Evolutionary conservation across 2,797 vertebrate genomes (phyloP).

Genomic region (Acanthurus tractus): DNA sequence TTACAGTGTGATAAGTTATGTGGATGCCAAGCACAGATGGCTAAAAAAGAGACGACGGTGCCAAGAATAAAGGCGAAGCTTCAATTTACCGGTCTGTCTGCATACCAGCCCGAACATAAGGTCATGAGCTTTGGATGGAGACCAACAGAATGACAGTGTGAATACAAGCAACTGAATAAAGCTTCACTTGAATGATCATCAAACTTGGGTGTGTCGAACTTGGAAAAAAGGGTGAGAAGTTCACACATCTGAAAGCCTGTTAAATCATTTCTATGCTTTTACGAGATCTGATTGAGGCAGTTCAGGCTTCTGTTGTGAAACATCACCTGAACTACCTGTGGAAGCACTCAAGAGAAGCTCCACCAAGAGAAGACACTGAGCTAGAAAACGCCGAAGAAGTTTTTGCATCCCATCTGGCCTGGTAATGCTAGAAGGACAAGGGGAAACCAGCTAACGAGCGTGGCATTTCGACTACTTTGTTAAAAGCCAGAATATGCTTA

Average conservation of each 20-base stretch:
- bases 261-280: too few relatives aligned
- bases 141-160: neutral
- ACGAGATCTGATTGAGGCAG: too few relatives aligned
- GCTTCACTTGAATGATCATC: too few relatives aligned
- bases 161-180: neutral
- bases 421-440: neutral
- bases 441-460: neutral
- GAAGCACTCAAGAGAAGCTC: too few relatives aligned
- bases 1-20: neutral
- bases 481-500: neutral
- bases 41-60: rapidly evolving
- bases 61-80: neutral
- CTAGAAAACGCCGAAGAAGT: too few relatives aligned
- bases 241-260: too few relatives aligned
- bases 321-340: too few relatives aligned
- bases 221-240: too few relatives aligned
- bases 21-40: neutral
- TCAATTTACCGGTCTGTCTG: neutral
- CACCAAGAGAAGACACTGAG: too few relatives aligned
- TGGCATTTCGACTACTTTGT: neutral
- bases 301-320: too few relatives aligned
- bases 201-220: too few relatives aligned
- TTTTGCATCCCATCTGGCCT: too few relatives aligned
- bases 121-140: neutral
- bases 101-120: neutral